phyloP scores from a whole-genome alignment of 2,797 vertebrate genomes.

The Choloepus didactylus region DNA sequence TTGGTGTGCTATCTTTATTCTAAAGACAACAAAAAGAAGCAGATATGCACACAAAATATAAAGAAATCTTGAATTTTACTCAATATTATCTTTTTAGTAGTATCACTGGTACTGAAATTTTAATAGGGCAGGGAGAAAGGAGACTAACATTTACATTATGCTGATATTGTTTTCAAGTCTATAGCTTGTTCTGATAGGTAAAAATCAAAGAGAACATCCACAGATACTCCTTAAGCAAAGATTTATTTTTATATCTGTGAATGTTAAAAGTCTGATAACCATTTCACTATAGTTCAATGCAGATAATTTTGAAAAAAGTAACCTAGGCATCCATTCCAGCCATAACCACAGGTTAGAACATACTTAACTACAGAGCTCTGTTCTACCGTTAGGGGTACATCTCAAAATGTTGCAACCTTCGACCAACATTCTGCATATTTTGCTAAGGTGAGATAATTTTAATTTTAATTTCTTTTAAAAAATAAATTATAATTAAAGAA shows the following conservation, averaged over 20 bases:
- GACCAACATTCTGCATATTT: neutral
- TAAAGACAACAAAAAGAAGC: neutral
- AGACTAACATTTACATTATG: neutral
- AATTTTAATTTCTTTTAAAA: neutral
- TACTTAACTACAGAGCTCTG: neutral
- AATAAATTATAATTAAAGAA: too few species aligned
- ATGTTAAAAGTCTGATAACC: neutral
- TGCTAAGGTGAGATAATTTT: neutral
- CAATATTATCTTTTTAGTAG: neutral
- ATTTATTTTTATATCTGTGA: neutral
- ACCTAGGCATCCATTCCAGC: neutral
- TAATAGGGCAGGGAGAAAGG: neutral
- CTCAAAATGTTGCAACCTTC: neutral
- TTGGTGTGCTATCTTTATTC: neutral
- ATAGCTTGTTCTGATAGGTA: neutral
- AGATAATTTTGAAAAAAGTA: neutral
- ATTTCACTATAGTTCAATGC: neutral
- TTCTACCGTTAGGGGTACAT: neutral
- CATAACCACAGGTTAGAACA: neutral
- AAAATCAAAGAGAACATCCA: neutral
- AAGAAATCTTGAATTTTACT: neutral
- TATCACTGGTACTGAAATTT: neutral
- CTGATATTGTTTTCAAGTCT: neutral
- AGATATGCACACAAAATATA: neutral
- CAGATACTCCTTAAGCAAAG: neutral